Base-by-base conservation (phyloP, 2,113 vertebrate genomes). In the Dolichotis patagonum region DNA sequence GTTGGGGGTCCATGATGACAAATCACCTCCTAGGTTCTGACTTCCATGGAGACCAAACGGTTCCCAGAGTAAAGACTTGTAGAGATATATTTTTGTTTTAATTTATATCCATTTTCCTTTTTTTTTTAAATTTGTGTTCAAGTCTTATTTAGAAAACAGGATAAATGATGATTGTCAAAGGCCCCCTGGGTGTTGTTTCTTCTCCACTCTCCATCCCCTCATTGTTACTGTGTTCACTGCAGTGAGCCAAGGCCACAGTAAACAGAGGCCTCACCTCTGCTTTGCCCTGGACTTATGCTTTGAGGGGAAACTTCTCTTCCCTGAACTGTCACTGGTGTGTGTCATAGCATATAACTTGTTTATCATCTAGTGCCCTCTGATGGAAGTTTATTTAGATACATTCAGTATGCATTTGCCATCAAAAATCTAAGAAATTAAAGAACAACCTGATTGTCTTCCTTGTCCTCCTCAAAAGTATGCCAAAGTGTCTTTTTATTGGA, bases 131-230 rank as follows among this genome's bases (percentile, higher is more conserved):
- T 13, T 81, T 46, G 38, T 69, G 6, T 60, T 88, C 2, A 41
- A 78, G 7, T 94, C 80, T 95, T 56, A 38, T 69, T 88, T 83
- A 83, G 87, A 85, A 89, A 84, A 88, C 20, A 96, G 49, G 88
- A 93, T 96, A 93, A 95, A 93, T 10, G 20, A 80, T 67, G 35
- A 85, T 96, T 87, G 46, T 82, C 26, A 73, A 41, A 97, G 78
- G 67, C 58, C 96, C 20, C 46, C 84, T 60, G 32, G 24, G 24
- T 1, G 0, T 80, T 75, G 58, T 85, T 87, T 93, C 43, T 89
- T 38, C 43, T 80, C 46, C 91, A 46, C 3, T 30, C 20, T 24
- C 13, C 3, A 3, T 7, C 0, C 49, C 65, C 60, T 81, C 8
- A 22, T 9, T 1, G 28, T 77, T 41, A 52, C 8, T 4, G 20